These are phyloP conservation scores for Aspidoscelis tigris DNA, from an alignment of 2,113 vertebrate species.

Conservation along the genomic window DNA sequence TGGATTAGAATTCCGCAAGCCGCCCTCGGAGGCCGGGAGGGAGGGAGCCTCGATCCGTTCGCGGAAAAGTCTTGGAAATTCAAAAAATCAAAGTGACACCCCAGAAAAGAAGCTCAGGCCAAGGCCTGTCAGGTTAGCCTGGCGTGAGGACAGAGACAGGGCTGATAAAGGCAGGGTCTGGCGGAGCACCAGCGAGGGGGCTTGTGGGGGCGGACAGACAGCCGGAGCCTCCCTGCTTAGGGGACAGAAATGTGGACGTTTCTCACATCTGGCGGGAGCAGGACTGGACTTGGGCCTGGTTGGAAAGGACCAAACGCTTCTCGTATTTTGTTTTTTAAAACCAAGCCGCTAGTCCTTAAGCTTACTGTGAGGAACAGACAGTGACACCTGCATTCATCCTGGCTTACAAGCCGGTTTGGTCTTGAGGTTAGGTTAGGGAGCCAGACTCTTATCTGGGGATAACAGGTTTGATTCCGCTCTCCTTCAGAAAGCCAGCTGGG, in stretches of 20 bases:
- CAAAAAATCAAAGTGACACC: not conserved
- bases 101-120: not conserved
- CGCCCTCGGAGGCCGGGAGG: not conserved
- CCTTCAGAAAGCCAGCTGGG: too few relatives aligned
- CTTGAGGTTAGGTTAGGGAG: too few relatives aligned
- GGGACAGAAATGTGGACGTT: not conserved
- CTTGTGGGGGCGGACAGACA: not conserved
- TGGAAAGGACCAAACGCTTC: too few relatives aligned
- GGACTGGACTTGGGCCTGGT: not conserved
- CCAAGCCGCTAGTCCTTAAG: not conserved
- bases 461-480: too few relatives aligned
- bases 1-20: not conserved
- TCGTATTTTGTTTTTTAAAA: not conserved
- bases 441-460: too few relatives aligned
- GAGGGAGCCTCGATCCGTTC: not conserved
- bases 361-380: not conserved
- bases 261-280: not conserved
- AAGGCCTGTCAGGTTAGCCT: not conserved
- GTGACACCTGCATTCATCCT: too few relatives aligned
- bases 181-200: rapidly evolving
- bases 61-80: rapidly evolving
- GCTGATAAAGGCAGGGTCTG: rapidly evolving
- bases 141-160: rapidly evolving
- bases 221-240: not conserved
- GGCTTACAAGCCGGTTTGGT: too few relatives aligned